phyloP scores from a whole-genome alignment of 2,113 vertebrate genomes.

The Parus major region DNA sequence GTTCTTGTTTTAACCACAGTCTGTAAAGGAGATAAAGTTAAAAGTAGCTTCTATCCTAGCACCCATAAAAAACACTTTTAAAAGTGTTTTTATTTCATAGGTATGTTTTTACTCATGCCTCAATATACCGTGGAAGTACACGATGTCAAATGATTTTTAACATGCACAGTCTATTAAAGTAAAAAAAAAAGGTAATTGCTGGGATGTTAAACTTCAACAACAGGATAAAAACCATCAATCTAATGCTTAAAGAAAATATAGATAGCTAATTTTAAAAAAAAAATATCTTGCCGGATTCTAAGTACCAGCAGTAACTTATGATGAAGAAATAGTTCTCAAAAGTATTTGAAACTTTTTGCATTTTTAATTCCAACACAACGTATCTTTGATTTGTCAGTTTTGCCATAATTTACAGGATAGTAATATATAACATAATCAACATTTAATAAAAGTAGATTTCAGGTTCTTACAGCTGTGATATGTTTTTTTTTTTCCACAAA shows the following conservation, averaged over 20 bases:
- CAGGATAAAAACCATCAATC: background rate
- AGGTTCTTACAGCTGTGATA: conserved; percentile 39
- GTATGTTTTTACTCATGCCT: background rate
- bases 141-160: background rate
- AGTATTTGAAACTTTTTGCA: background rate
- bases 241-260: background rate
- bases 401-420: background rate
- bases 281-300: background rate
- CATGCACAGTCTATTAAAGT: background rate
- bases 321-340: background rate
- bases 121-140: background rate
- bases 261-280: background rate
- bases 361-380: background rate
- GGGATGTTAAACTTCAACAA: background rate
- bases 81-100: background rate
- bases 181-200: background rate
- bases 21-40: background rate
- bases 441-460: conserved; percentile 54
- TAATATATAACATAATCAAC: background rate
- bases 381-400: background rate
- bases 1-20: background rate
- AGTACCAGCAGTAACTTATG: background rate
- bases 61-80: background rate
- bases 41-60: background rate
- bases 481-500: conserved; percentile 40